Evolutionary conservation across 2,888 invertebrate species (phyloP).

Genomic region (Norana najaformis): DNA sequence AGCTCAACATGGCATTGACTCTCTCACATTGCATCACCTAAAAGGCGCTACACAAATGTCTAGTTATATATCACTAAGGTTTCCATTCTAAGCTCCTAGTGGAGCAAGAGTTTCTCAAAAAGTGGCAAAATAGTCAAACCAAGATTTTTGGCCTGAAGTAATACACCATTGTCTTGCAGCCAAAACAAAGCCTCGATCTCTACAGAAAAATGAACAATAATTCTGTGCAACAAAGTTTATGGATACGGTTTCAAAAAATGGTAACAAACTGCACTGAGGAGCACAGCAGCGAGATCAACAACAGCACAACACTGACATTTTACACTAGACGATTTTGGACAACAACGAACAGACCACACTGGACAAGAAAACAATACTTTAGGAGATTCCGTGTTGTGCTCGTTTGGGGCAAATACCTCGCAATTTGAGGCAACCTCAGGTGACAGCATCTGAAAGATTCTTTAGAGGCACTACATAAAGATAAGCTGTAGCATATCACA

Average conservation of each 20-base stretch:
- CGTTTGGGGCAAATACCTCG: neutral
- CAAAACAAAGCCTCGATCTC: neutral
- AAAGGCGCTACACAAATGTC: neutral
- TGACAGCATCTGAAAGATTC: neutral
- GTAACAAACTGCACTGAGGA: neutral
- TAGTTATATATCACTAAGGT: neutral
- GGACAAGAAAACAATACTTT: neutral
- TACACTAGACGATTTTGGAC: neutral
- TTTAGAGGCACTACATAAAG: neutral
- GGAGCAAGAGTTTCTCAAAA: no score
- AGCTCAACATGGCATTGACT: neutral
- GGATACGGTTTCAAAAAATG: neutral
- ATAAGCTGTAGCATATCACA: neutral
- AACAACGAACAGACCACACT: neutral
- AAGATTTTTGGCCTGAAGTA: neutral
- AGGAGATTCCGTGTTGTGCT: neutral
- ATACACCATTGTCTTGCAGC: neutral
- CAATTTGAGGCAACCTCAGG: neutral
- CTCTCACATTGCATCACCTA: neutral
- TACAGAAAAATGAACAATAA: neutral
- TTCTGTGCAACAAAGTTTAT: neutral
- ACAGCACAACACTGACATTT: neutral
- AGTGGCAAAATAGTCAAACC: no score
- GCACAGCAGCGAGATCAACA: neutral
- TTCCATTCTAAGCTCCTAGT: no score